Base-by-base conservation (phyloP, 1,140 invertebrate species). In the Sinella curviseta region DNA sequence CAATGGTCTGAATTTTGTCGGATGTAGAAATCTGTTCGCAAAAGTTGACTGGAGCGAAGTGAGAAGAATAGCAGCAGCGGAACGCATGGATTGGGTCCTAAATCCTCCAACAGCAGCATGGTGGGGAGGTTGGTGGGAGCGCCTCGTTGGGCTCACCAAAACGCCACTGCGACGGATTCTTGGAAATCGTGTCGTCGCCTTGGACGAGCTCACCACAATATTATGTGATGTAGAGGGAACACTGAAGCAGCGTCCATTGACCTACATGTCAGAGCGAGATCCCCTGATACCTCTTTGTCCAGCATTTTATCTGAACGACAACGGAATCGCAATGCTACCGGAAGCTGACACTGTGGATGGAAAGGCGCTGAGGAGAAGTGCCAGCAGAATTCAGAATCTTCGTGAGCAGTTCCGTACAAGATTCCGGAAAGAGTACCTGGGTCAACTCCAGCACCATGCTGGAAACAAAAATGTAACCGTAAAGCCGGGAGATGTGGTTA, bases 121-220 rank as follows among this genome's bases (percentile, higher is more conserved):
- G 57, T 60, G 57, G 57, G 57, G 57, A 60, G 57, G 57, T 14
- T 60, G 57, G 57, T 60, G 57, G 57, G 57, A 60, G 57, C 57
- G 57, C 24, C 57, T 60, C 4, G 57, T 60, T 12, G 24, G 24
- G 24, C 12, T 26, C 57, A 12, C 24, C 8, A 60, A 60, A 60
- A 26, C 12, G 8, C 24, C 24, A 60, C 24, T 60, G 24, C 12
- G 57, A 4, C 57, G 57, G 14, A 26, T 60, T 12, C 12, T 60
- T 60, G 57, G 57, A 26, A 60, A 12, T 4, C 3, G 3, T 3
- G 24, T 17, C 3, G 12, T 60, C 12, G 24, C 14, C 24, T 17
- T 60, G 24, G 12, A 14, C 8, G 57, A 60, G 57, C 24, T 60
- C 12, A 16, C 8, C 14, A 60, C 12, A 26, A 17, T 12, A 3